These are phyloP conservation scores for Oryzaephilus surinamensis DNA, from an alignment of 1,140 invertebrate genomes.

Conservation along the genomic window DNA sequence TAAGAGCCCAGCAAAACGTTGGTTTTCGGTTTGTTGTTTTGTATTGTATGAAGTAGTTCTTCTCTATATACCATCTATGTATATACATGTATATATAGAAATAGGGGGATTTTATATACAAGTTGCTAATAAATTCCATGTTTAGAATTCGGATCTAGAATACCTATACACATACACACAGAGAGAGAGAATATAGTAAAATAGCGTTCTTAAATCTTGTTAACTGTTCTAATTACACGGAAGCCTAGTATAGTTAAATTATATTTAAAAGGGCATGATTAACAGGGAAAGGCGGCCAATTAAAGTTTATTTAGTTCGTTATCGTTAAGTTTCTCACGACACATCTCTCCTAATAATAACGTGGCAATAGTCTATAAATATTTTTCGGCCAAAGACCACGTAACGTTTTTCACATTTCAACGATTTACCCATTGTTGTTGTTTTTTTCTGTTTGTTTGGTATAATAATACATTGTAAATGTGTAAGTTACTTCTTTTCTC, in stretches of 20 bases:
- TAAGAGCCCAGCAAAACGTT: too few relatives aligned
- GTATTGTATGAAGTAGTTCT: too few relatives aligned
- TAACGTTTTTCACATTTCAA: slow-evolving; percentile 15
- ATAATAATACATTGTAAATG: too few relatives aligned
- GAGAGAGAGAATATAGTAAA: too few relatives aligned
- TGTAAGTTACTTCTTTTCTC: background rate
- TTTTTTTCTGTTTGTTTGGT: too few relatives aligned
- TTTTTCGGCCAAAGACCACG: too few relatives aligned
- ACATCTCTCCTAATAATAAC: slow-evolving; percentile 10
- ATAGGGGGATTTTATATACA: too few relatives aligned
- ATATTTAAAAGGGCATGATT: slow-evolving; percentile 24
- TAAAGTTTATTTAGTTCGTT: slow-evolving; percentile 30
- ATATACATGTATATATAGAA: too few relatives aligned
- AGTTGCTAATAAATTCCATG: slow-evolving; percentile 15
- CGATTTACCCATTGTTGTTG: too few relatives aligned
- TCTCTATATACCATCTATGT: too few relatives aligned
- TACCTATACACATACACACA: too few relatives aligned
- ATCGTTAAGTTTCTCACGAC: slow-evolving; percentile 21
- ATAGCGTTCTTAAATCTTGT: slow-evolving; percentile 24
- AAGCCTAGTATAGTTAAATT: slow-evolving; percentile 23
- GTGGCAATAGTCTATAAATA: slow-evolving; percentile 25
- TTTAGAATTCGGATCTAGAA: slow-evolving; percentile 18
- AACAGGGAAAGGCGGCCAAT: slow-evolving; percentile 24
- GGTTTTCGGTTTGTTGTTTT: too few relatives aligned
- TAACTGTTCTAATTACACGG: slow-evolving; percentile 26